Base-by-base conservation (phyloP, 2,113 vertebrate species). In the Ranitomeya imitator region DNA sequence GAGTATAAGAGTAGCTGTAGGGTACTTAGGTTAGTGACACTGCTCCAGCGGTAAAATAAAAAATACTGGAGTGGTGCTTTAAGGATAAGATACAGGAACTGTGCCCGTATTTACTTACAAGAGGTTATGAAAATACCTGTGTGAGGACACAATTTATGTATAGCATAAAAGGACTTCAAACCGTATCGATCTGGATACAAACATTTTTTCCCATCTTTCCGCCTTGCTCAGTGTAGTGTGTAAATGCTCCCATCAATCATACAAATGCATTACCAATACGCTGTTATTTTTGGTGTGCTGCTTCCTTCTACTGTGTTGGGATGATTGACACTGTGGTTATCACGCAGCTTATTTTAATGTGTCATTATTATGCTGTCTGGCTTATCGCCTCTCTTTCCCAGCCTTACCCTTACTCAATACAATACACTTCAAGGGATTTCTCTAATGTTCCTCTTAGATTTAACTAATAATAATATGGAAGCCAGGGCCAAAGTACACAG, bases 241-340 rank as follows among this genome's bases (percentile, higher is more conserved):
- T 19, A 45, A 51, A 54, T 13, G 26, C 23, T 63, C 8, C 57
- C 31, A 82, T 82, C 79, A 82, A 82, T 82, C 79, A 82, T 45
- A 61, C 26, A 63, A 63, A 82, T 82, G 26, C 31, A 63, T 82
- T 61, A 61, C 57, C 79, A 63, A 37, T 63, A 61, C 55, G 79
- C 57, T 61, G 55, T 82, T 37, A 45, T 82, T 63, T 82, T 63
- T 63, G 57, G 59, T 31, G 79, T 82, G 57, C 63, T 82, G 79
- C 79, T 80, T 80, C 55, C 55, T 80, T 60, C 57, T 80, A 57
- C 79, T 63, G 59, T 37, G 31, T 63, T 45, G 21, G 57, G 8
- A 82, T 82, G 55, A 82, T 82, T 82, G 79, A 82, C 79, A 61
- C 59, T 63, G 59, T 61, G 57, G 79, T 61, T 82, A 82, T 82